Percentiles rank a stretch among this genome's conserved stretches.
phyloP scores from a whole-genome alignment of 2,797 vertebrate species.

The Trachurus trachurus region DNA sequence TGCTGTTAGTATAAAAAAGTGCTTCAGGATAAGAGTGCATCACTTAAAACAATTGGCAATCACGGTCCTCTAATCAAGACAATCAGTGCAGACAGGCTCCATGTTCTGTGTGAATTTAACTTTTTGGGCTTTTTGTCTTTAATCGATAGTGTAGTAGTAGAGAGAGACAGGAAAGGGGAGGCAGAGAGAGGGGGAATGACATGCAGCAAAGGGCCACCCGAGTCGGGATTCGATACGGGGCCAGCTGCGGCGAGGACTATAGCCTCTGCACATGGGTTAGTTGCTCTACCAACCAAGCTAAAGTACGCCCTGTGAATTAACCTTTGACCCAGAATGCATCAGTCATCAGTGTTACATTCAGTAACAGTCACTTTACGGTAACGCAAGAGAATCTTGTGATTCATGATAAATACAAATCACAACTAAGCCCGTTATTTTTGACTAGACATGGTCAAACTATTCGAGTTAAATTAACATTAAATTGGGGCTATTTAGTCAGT shows the following conservation, averaged over 20 bases:
- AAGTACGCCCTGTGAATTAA: not conserved
- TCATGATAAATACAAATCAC: slow-evolving; percentile 3
- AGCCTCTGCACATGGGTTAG: no score
- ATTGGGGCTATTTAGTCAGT: not conserved
- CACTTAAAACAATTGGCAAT: slow-evolving; percentile 20
- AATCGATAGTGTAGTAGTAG: no score
- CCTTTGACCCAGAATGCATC: not conserved
- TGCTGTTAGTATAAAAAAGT: slow-evolving; percentile 52
- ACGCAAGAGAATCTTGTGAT: not conserved
- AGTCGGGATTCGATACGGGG: no score
- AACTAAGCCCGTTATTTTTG: slow-evolving; percentile 2
- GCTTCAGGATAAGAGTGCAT: slow-evolving; percentile 34
- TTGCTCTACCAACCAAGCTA: no score
- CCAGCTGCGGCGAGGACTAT: no score
- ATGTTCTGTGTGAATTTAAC: not conserved
- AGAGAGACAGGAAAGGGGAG: no score
- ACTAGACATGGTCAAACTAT: not conserved
- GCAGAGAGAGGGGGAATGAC: no score
- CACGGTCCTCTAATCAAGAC: not conserved
- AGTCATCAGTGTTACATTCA: not conserved
- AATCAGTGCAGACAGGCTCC: not conserved
- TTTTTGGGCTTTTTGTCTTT: no score
- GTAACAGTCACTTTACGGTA: slow-evolving; percentile 6
- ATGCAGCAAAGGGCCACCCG: no score
- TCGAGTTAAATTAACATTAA: not conserved